These are phyloP conservation scores for Hemistola chrysoprasaria DNA, from an alignment of 2,888 invertebrate species.

Conservation along the genomic window DNA sequence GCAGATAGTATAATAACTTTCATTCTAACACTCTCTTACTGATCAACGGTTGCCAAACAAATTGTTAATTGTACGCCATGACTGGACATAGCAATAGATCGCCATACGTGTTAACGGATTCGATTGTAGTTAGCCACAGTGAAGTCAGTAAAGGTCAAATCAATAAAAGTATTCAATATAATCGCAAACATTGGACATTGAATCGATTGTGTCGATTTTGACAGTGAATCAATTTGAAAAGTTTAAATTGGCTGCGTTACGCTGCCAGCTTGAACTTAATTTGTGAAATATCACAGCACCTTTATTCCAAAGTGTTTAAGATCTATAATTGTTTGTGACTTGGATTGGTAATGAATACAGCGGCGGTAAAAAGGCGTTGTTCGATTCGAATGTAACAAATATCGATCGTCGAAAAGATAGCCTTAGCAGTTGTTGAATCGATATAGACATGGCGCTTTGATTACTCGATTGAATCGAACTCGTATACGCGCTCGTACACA, in stretches of 20 bases:
- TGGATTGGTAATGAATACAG: constrained; percentile 33
- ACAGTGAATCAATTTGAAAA: constrained; percentile 73
- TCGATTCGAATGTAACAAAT: constrained; percentile 69
- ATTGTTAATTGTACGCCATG: constrained; percentile 21
- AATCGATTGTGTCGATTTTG: constrained; percentile 69
- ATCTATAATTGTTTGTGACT: constrained; percentile 5
- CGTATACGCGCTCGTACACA: constrained; percentile 48
- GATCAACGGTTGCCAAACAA: constrained; percentile 1
- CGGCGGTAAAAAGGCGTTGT: constrained; percentile 48
- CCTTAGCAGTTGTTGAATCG: constrained; percentile 70
- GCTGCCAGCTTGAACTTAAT: constrained; percentile 5
- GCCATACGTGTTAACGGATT: constrained; percentile 47
- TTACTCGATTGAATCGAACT: constrained; percentile 75
- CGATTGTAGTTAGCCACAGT: constrained; percentile 41
- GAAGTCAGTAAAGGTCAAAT: constrained; percentile 52
- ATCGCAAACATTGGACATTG: constrained; percentile 70
- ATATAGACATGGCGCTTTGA: constrained; percentile 78
- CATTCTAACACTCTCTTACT: constrained; percentile 1
- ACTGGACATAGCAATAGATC: constrained; percentile 30
- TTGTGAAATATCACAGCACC: constrained; percentile 8
- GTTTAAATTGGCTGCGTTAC: constrained; percentile 38
- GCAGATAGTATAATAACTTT: background rate
- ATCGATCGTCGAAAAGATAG: constrained; percentile 74
- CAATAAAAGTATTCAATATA: constrained; percentile 58
- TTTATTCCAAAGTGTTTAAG: constrained; percentile 14